Evolutionary conservation across 2,888 invertebrate genomes (phyloP).

Genomic region (Zygothrica quintamaculata): DNA sequence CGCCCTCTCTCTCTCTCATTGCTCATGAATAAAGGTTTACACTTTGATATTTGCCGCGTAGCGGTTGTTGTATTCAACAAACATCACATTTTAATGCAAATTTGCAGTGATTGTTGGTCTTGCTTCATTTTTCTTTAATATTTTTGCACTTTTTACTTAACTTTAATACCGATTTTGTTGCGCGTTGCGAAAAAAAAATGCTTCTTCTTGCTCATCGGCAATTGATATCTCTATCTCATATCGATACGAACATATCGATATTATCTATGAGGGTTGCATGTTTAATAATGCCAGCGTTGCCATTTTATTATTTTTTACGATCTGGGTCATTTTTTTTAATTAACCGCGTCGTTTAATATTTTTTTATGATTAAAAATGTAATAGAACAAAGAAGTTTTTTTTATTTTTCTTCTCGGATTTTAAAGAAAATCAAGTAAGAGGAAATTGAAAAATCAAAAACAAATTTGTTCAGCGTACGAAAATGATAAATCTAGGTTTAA

Average conservation of each 20-base stretch:
- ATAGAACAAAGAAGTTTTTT: no score
- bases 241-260: conserved; percentile 37
- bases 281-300: no score
- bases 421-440: no score
- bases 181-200: conserved; percentile 73
- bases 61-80: conserved; percentile 47
- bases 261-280: conserved; percentile 19
- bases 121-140: conserved; percentile 22
- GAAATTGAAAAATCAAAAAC: no score
- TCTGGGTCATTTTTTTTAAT: no score
- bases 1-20: conserved; percentile 38
- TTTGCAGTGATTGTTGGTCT: conserved; percentile 35
- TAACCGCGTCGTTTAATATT: no score
- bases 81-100: conserved; percentile 66
- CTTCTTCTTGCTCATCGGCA: conserved; percentile 60
- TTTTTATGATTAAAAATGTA: no score
- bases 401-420: no score
- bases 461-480: no score
- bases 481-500: no score
- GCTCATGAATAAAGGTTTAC: conserved; percentile 59
- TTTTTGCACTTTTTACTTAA: conserved; percentile 57
- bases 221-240: conserved; percentile 31
- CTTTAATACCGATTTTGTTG: conserved; percentile 65
- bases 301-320: no score
- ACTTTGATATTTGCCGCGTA: conserved; percentile 54